Conservation (phyloP, 1,140 invertebrate species). For the Magallana angulata region DNA sequence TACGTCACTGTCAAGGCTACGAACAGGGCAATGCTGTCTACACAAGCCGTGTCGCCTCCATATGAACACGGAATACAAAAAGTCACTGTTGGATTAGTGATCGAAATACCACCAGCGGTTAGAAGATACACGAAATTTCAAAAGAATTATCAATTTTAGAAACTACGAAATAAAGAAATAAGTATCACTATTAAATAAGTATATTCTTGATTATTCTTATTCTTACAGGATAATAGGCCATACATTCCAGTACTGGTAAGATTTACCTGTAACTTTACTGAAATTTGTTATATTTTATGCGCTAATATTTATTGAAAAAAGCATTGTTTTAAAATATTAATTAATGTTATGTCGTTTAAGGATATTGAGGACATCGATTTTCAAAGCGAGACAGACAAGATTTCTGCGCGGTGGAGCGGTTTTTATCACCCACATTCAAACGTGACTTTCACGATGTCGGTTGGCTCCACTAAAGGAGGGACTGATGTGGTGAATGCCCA, state of each 20-base stretch:
- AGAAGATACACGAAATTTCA: not conserved
- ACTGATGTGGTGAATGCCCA: constrained; percentile 25
- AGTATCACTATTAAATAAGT: not conserved
- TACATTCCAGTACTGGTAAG: not conserved
- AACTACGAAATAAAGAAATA: not conserved
- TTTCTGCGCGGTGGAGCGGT: constrained; percentile 46
- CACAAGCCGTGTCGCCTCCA: constrained; percentile 34
- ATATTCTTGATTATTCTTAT: not conserved
- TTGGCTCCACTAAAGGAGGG: constrained; percentile 50
- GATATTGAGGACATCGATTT: constrained; percentile 59
- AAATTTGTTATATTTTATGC: not conserved
- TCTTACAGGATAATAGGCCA: not conserved
- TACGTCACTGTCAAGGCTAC: constrained; percentile 55
- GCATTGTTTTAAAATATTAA: not conserved
- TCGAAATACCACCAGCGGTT: constrained; percentile 53
- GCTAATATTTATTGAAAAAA: not conserved
- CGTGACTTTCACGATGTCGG: constrained; percentile 42
- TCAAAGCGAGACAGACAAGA: constrained; percentile 45
- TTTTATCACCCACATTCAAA: constrained; percentile 49
- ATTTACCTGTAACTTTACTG: not conserved
- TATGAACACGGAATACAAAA: constrained; percentile 53
- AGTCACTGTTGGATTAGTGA: constrained; percentile 55
- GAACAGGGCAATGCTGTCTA: constrained; percentile 54
- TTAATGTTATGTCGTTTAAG: not conserved
- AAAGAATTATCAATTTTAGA: not conserved